Evolutionary conservation across 2,797 vertebrate species (phyloP).

Genomic region (Cuniculus paca): DNA sequence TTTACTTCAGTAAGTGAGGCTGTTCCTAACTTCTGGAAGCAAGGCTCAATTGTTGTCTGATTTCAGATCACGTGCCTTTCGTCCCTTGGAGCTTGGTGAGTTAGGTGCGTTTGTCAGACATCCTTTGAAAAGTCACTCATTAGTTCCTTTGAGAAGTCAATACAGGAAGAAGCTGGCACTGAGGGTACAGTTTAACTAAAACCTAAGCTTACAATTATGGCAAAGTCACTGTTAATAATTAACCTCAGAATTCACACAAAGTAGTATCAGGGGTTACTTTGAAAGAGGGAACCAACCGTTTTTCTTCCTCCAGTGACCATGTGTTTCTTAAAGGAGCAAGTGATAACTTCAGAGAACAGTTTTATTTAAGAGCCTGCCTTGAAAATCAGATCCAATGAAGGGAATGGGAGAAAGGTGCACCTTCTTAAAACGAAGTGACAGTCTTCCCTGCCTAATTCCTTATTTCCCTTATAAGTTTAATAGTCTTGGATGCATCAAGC

Average conservation of each 20-base stretch:
- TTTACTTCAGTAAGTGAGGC: not conserved
- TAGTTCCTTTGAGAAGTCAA: conserved; percentile 48
- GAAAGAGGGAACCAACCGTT: not conserved
- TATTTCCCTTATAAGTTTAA: not conserved
- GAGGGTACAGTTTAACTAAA: conserved; percentile 63
- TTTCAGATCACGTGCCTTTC: not conserved
- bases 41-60: not conserved
- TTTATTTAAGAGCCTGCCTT: conserved; percentile 44
- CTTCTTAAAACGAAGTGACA: not conserved
- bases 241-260: conserved; percentile 62
- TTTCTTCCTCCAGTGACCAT: not conserved
- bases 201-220: conserved; percentile 27
- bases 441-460: not conserved
- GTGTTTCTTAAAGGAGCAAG: conserved; percentile 15
- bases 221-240: conserved; percentile 66
- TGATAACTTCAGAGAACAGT: conserved; percentile 52
- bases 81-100: not conserved
- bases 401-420: conserved; percentile 14
- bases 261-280: not conserved
- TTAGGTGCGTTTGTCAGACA: not conserved
- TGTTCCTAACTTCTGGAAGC: not conserved
- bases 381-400: conserved; percentile 42
- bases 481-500: not conserved
- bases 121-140: not conserved
- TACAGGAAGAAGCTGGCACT: conserved; percentile 51